Evolutionary conservation across 2,888 invertebrate species (phyloP).

Genomic region (Timandra comae): DNA sequence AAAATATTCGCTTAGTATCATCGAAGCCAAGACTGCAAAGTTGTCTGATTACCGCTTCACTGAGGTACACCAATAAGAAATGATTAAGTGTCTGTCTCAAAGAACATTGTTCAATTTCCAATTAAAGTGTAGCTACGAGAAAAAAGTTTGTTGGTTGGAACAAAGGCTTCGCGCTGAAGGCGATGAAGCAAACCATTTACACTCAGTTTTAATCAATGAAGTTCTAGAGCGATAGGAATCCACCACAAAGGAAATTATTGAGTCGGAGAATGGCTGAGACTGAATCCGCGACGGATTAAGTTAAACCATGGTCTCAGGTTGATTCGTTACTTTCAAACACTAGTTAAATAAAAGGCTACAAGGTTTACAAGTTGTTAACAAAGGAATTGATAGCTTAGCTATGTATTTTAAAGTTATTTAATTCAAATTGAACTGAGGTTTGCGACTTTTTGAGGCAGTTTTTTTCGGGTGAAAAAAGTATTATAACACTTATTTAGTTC

Average conservation of each 20-base stretch:
- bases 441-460: too few relatives aligned
- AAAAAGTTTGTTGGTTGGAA: constrained; percentile 43
- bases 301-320: not conserved
- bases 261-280: constrained; percentile 44
- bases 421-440: too few relatives aligned
- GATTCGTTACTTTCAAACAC: too few relatives aligned
- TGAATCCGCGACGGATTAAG: constrained; percentile 35
- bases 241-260: constrained; percentile 68
- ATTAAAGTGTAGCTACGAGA: constrained; percentile 28
- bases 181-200: constrained; percentile 50
- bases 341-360: too few relatives aligned
- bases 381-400: too few relatives aligned
- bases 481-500: too few relatives aligned
- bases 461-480: too few relatives aligned
- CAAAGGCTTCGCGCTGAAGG: constrained; percentile 37
- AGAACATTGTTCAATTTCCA: constrained; percentile 26
- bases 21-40: too few relatives aligned
- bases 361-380: too few relatives aligned
- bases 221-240: constrained; percentile 52
- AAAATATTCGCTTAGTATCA: too few relatives aligned
- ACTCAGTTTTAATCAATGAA: constrained; percentile 69
- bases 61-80: not conserved
- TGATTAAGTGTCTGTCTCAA: constrained; percentile 14
- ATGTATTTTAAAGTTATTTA: too few relatives aligned
- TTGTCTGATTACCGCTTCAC: too few relatives aligned